phyloP scores from a whole-genome alignment of 2,113 vertebrate genomes.

The Anhinga rufa region DNA sequence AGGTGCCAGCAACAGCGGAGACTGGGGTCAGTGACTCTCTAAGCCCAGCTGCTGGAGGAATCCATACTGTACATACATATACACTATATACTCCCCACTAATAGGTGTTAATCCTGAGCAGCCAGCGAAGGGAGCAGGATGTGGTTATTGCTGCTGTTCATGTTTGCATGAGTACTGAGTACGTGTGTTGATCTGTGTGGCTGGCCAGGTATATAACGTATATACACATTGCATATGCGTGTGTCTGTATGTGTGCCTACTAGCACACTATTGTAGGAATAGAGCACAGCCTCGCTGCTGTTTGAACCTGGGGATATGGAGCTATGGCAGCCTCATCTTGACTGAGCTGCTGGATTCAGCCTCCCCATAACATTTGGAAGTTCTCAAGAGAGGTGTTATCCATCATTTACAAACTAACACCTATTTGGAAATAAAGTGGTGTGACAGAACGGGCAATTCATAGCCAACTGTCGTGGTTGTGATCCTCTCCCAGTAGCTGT shows the following conservation, averaged over 20 bases:
- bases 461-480: accelerated
- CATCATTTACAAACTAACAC: not conserved
- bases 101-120: not conserved
- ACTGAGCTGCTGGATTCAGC: not conserved
- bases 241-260: not conserved
- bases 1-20: not conserved
- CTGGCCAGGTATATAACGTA: not conserved
- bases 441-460: not conserved
- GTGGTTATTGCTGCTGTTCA: not conserved
- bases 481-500: not conserved
- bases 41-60: not conserved
- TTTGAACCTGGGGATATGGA: not conserved
- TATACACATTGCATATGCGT: not conserved
- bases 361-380: not conserved
- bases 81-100: not conserved
- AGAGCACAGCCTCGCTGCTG: not conserved
- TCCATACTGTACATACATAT: not conserved
- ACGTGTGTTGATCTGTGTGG: not conserved
- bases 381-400: not conserved
- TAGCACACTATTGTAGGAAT: not conserved
- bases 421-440: not conserved
- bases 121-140: accelerated
- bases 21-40: not conserved
- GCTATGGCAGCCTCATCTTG: not conserved
- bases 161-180: not conserved